These are phyloP conservation scores for Cheirogaleus major DNA, from an alignment of 2,797 vertebrate species.

Conservation along the genomic window DNA sequence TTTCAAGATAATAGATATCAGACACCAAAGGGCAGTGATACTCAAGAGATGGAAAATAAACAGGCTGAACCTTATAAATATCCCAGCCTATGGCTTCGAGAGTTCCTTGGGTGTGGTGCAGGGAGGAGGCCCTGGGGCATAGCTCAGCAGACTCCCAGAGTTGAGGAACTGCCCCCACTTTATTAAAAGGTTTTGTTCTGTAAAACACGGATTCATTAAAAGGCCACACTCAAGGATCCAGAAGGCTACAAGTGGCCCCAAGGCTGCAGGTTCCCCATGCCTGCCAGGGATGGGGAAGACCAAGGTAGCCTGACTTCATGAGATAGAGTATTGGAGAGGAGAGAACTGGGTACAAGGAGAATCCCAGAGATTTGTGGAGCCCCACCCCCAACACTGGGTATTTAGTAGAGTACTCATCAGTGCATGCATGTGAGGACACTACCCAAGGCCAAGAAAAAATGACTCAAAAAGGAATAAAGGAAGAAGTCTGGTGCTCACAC, in stretches of 20 bases:
- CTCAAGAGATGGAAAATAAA: not conserved
- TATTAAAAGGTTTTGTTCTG: too few species aligned
- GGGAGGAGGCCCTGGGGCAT: not conserved
- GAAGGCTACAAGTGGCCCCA: too few species aligned
- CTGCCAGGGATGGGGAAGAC: not conserved
- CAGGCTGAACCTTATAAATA: not conserved
- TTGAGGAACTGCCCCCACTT: not conserved
- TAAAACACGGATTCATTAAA: too few species aligned
- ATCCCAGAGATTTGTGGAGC: not conserved
- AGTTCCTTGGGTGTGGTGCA: not conserved
- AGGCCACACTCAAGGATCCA: too few species aligned
- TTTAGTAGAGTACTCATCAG: not conserved
- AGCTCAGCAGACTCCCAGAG: not conserved
- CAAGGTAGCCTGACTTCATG: not conserved
- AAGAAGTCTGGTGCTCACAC: not conserved
- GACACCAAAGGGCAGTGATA: not conserved
- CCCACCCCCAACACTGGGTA: not conserved
- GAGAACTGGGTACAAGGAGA: not conserved
- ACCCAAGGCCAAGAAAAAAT: not conserved
- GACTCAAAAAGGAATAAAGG: not conserved
- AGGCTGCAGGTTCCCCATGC: too few species aligned
- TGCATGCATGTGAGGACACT: not conserved
- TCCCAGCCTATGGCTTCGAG: not conserved
- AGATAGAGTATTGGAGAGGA: not conserved
- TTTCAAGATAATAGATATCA: not conserved